phyloP scores from a whole-genome alignment of 1,140 invertebrate genomes.

The Lethocerus indicus region DNA sequence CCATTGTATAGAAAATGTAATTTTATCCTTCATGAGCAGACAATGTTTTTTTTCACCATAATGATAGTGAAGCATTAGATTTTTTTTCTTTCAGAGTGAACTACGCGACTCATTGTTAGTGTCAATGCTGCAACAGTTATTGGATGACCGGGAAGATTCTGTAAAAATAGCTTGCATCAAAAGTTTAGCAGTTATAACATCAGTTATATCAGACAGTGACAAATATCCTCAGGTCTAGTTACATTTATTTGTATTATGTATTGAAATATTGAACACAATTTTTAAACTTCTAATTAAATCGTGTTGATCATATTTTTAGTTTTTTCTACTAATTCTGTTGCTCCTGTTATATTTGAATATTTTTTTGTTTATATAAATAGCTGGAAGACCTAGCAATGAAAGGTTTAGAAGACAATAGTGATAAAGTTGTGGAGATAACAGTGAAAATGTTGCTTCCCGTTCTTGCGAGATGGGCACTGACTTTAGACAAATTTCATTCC shows the following conservation, averaged over 20 bases:
- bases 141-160: constrained; percentile 47
- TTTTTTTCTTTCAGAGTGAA: constrained; percentile 30
- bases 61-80: too few species aligned
- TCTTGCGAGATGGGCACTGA: constrained; percentile 43
- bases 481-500: too few species aligned
- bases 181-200: constrained; percentile 44
- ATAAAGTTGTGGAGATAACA: constrained; percentile 30
- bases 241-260: neutral
- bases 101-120: constrained; percentile 51
- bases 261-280: too few species aligned
- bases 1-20: too few species aligned
- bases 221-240: constrained; percentile 42
- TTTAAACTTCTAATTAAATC: too few species aligned
- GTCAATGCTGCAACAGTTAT: constrained; percentile 59
- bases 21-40: too few species aligned
- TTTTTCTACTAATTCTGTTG: neutral
- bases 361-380: neutral
- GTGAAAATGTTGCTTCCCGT: constrained; percentile 31
- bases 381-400: constrained; percentile 35
- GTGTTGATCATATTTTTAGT: constrained; percentile 4
- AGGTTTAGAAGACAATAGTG: constrained; percentile 31
- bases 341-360: neutral
- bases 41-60: too few species aligned
- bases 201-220: constrained; percentile 44
- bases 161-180: constrained; percentile 43